These are phyloP conservation scores for Phymanthus crucifer DNA, from an alignment of 92 coral and sea anemone genomes.

Conservation along the genomic window DNA sequence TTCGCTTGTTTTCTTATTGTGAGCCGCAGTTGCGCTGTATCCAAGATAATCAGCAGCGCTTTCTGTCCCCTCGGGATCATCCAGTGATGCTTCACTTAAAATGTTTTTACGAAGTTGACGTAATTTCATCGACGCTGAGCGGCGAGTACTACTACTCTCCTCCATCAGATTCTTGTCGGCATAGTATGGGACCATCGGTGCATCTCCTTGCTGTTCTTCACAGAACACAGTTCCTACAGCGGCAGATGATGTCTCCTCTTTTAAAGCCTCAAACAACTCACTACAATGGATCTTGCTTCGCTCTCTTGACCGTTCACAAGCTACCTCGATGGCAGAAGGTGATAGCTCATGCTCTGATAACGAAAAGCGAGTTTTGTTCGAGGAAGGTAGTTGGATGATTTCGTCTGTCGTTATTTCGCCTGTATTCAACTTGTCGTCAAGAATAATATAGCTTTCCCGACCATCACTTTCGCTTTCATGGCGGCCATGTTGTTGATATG, in stretches of 20 bases:
- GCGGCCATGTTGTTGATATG: not conserved
- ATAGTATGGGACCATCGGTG: not conserved
- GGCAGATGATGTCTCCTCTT: not conserved
- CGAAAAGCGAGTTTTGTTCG: not conserved
- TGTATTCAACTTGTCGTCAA: not conserved
- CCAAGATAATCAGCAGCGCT: not conserved
- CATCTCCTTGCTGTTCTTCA: not conserved
- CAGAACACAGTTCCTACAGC: not conserved
- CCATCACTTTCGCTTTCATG: not conserved
- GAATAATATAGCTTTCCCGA: not conserved
- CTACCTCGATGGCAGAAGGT: not conserved
- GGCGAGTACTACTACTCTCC: not conserved
- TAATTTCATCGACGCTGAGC: not conserved
- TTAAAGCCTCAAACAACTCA: conserved; percentile 27
- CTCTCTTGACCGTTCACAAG: conserved; percentile 1
- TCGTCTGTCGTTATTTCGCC: not conserved
- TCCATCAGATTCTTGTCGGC: not conserved
- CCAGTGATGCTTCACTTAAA: not conserved
- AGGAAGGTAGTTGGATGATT: not conserved
- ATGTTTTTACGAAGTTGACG: not conserved
- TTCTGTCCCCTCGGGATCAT: not conserved
- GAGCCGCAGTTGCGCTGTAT: not conserved
- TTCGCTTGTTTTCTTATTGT: not conserved
- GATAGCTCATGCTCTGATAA: not conserved
- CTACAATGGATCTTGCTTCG: conserved; percentile 15